phyloP scores from a whole-genome alignment of 2,797 vertebrate species.

The Danio albolineatus region DNA sequence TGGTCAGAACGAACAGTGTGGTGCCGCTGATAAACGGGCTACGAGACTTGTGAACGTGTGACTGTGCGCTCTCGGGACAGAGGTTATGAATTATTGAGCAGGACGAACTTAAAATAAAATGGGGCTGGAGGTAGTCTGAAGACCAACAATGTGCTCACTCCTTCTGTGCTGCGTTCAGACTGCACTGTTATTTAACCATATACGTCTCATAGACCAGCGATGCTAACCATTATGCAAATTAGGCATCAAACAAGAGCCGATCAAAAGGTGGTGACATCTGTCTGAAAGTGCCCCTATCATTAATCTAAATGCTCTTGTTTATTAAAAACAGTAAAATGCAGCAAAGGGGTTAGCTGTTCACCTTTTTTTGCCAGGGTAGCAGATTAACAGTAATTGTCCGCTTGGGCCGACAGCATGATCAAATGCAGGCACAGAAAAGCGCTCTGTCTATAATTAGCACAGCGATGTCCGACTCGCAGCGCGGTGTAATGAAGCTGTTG shows the following conservation, averaged over 20 bases:
- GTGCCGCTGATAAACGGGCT: conserved; percentile 36
- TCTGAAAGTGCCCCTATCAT: not conserved
- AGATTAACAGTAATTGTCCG: conserved; percentile 8
- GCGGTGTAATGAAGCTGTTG: conserved; percentile 32
- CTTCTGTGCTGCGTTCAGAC: not conserved
- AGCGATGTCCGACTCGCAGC: conserved; percentile 5
- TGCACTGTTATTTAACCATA: not conserved
- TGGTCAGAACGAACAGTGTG: not conserved
- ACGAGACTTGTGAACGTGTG: conserved; percentile 36
- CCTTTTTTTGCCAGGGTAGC: not conserved
- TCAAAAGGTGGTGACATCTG: not conserved
- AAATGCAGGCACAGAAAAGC: conserved; percentile 1
- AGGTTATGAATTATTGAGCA: conserved; percentile 80
- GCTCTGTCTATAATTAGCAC: conserved; percentile 29
- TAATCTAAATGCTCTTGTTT: not conserved
- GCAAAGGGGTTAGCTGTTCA: not conserved
- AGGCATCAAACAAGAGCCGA: not conserved
- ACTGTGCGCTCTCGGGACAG: conserved; percentile 33
- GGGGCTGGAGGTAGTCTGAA: conserved; percentile 33
- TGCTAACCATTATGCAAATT: not conserved
- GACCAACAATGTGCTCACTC: conserved; percentile 12
- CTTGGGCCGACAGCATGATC: not conserved
- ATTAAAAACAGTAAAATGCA: not conserved
- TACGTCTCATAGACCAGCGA: not conserved
- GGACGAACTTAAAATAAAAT: conserved; percentile 80